Evolutionary conservation across 2,888 invertebrate species (phyloP).

Genomic region (Ormyrus rosae): DNA sequence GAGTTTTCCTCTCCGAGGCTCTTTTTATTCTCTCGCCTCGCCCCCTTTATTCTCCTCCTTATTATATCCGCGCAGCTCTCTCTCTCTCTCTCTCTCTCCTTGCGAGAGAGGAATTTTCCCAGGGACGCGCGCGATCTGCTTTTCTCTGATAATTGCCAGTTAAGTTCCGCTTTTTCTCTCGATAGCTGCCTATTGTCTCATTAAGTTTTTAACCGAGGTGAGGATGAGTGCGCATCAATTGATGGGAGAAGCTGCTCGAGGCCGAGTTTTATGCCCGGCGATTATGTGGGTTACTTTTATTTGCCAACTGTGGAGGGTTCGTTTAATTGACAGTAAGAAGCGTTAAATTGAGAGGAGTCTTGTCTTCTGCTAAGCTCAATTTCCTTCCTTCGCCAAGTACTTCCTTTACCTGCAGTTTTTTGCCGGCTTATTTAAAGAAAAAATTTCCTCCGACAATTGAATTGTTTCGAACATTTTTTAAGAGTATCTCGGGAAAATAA

Average conservation of each 20-base stretch:
- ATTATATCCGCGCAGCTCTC: not conserved
- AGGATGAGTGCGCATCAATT: not conserved
- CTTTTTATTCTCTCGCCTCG: not conserved
- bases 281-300: constrained; percentile 5
- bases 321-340: constrained; percentile 30
- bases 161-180: not conserved
- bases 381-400: not conserved
- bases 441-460: too few species aligned
- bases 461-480: too few species aligned
- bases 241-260: not conserved
- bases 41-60: constrained; percentile 4
- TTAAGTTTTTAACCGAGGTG: constrained; percentile 23
- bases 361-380: not conserved
- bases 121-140: too few species aligned
- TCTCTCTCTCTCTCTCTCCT: too few species aligned
- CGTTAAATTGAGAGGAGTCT: not conserved
- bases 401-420: not conserved
- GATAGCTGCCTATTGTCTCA: constrained; percentile 26
- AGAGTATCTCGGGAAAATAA: too few species aligned
- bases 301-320: not conserved
- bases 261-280: not conserved
- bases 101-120: too few species aligned
- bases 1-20: not conserved
- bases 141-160: constrained; percentile 21
- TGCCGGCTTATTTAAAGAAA: too few species aligned